Evolutionary conservation across 1,140 invertebrate species (phyloP), one percentile per base, ranked within the genome.

Genomic region (Pissodes strobi): DNA sequence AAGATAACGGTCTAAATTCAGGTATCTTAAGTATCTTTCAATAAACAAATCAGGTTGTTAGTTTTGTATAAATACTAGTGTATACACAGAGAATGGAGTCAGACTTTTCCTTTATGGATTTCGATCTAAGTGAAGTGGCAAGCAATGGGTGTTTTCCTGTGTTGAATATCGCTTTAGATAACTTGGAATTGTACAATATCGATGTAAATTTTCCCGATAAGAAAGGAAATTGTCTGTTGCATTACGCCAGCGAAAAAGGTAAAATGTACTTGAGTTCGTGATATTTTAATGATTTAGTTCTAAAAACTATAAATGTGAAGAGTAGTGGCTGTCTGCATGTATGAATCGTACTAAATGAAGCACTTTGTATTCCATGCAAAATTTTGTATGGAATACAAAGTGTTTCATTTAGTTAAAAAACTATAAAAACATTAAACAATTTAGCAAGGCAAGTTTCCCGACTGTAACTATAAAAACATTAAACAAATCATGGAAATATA

Each of bases 81-180:
- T n/a, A 13, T 19, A 27, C 5, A 5, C 12, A n/a, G 1, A 8
- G 12, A 52, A 45, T 58, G 18, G 39, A 18, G 38, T 21, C 15
- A 22, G 21, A 61, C 19, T 63, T 66, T 37, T 64, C 51, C n/a
- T 60, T 61, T 17, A 66, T 69, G 66, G 66, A 68, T 52, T 65
- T 70, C 41, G 57, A 67, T 51, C 58, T 69, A 34, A 62, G 52
- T n/a, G 58, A 66, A 38, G 64, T 69, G 22, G 69, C 69, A 12
- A 52, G 23, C 23, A 68, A 60, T 41, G 56, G 51, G 5, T 70
- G 66, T 51, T 64, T 65, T 37, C 51, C 63, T 1, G 22, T 70
- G 9, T 30, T 70, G 12, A 64, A 69, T 22, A 21, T 70, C n/a
- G 59, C 66, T 4, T 46, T 70, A 37, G 66, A 70, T 56, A 66